A percentile compares a stretch with the other conserved stretches of the same genome.
phyloP scores from a whole-genome alignment of 2,888 invertebrate species.

The Lutraria lutraria region DNA sequence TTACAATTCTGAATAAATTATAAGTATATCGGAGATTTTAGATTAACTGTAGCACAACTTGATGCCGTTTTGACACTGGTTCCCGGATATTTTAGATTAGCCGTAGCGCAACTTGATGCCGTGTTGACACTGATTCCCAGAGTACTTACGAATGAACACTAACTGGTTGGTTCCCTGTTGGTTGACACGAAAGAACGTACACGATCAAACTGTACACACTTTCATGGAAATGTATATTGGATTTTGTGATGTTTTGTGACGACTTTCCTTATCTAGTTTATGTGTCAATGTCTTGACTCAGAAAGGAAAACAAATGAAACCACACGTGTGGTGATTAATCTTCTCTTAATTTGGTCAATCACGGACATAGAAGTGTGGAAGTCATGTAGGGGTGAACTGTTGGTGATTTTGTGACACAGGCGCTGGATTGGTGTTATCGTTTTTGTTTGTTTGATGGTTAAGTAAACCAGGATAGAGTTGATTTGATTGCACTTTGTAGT shows the following conservation, averaged over 20 bases:
- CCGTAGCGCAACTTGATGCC: not conserved
- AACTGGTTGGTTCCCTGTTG: not conserved
- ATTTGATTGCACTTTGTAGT: not conserved
- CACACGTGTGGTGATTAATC: not conserved
- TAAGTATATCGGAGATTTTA: too few relatives aligned
- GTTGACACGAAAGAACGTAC: not conserved
- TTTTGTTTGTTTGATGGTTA: not conserved
- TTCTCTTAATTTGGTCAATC: constrained; percentile 19
- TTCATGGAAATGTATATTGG: constrained; percentile 9
- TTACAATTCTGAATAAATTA: too few relatives aligned
- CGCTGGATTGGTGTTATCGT: not conserved
- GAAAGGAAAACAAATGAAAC: not conserved
- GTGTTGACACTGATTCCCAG: not conserved
- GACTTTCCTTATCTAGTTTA: not conserved
- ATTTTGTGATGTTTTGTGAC: constrained; percentile 19
- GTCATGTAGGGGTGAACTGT: not conserved
- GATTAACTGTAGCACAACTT: not conserved
- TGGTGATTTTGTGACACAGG: not conserved
- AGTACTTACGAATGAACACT: not conserved
- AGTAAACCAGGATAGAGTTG: not conserved
- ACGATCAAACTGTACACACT: not conserved
- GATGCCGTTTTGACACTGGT: not conserved
- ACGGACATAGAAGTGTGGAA: not conserved
- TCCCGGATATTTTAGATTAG: too few relatives aligned
- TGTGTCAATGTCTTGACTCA: not conserved